phyloP scores from a whole-genome alignment of 2,797 vertebrate genomes.

The Urophycis tenuis region DNA sequence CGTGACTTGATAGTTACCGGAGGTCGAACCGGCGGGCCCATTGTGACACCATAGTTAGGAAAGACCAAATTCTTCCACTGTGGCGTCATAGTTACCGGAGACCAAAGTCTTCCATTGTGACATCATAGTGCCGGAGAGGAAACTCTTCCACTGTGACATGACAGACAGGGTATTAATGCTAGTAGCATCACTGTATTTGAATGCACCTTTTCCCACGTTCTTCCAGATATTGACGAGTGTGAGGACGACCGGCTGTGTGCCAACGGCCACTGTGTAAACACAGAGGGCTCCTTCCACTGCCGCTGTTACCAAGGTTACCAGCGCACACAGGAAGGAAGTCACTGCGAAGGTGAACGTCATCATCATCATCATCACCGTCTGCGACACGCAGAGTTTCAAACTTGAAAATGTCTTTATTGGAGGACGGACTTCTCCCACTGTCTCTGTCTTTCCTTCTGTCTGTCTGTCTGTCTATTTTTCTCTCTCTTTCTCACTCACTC shows the following conservation, averaged over 20 bases:
- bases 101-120: no score
- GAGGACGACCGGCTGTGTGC: conserved; percentile 73
- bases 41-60: no score
- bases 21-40: no score
- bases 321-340: conserved; percentile 80
- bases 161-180: no score
- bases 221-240: conserved; percentile 80
- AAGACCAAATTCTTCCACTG: no score
- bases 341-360: conserved; percentile 71
- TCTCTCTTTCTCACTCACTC: background rate
- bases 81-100: no score
- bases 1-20: no score
- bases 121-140: no score
- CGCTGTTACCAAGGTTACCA: conserved; percentile 80
- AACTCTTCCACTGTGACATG: no score
- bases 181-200: background rate
- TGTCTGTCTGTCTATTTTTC: background rate
- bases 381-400: background rate
- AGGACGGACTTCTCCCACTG: background rate
- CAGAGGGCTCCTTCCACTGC: conserved; percentile 80
- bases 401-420: background rate
- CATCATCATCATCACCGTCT: background rate
- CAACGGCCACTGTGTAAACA: conserved; percentile 79
- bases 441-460: background rate
- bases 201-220: background rate